Conservation (phyloP, 2,797 vertebrate genomes). For the Lepidocolaptes lacrymiger region DNA sequence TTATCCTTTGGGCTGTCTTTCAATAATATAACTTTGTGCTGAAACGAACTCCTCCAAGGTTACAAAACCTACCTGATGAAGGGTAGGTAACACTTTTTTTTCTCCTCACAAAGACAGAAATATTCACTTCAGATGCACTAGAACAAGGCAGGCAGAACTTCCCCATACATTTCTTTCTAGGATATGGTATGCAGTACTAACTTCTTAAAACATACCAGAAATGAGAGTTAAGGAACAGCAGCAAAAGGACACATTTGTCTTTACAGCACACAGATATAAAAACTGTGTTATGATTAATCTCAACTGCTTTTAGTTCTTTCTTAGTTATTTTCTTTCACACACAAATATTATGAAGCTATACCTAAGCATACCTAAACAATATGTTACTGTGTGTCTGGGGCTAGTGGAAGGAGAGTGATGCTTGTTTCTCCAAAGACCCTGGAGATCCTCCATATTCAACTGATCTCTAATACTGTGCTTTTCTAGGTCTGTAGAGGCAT, state of each 20-base stretch:
- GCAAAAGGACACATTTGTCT: neutral
- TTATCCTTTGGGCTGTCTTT: neutral
- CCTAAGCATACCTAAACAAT: neutral
- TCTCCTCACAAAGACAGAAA: neutral
- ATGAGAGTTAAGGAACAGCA: neutral
- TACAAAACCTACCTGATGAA: neutral
- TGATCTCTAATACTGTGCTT: neutral
- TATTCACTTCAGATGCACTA: neutral
- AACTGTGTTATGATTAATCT: neutral
- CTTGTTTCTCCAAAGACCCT: neutral
- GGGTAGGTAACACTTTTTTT: neutral
- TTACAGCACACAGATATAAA: neutral
- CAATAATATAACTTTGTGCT: neutral
- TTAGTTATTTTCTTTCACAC: neutral
- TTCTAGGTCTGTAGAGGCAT: neutral
- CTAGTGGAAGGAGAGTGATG: neutral
- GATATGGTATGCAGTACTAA: accelerated
- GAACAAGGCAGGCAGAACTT: neutral
- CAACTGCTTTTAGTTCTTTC: neutral
- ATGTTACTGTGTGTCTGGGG: neutral
- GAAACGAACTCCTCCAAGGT: neutral
- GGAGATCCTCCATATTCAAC: neutral
- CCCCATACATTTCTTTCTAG: neutral
- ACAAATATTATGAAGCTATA: neutral
- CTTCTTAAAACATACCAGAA: neutral